A percentile compares a stretch with the other conserved stretches of the same genome.
These are phyloP conservation scores for Onchidella celtica DNA, from an alignment of 2,888 invertebrate genomes.

Conservation along the genomic window DNA sequence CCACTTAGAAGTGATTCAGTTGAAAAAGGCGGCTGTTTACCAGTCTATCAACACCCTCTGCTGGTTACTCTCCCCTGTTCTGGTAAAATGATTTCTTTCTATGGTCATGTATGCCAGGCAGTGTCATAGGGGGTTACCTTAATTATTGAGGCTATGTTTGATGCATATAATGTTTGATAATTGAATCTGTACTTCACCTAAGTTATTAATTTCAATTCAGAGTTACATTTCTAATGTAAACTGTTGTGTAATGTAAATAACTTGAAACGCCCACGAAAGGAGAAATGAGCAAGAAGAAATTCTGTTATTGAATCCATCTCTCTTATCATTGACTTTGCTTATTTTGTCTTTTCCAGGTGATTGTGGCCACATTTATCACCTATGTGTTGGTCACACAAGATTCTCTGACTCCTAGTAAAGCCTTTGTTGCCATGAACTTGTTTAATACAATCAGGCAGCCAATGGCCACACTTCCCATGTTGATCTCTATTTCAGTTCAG, in stretches of 20 bases:
- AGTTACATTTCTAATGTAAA: too few relatives aligned
- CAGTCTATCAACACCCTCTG: conserved; percentile 89
- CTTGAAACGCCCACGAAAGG: too few relatives aligned
- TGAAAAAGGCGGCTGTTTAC: conserved; percentile 90
- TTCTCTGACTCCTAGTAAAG: conserved; percentile 85
- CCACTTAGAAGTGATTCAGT: conserved; percentile 90
- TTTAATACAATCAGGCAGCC: conserved; percentile 75
- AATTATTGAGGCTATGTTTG: too few relatives aligned
- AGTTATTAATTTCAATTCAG: too few relatives aligned
- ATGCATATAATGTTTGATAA: too few relatives aligned
- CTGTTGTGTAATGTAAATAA: too few relatives aligned
- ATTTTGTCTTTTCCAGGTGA: conserved; percentile 60
- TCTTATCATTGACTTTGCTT: background rate
- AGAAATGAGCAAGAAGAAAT: too few relatives aligned
- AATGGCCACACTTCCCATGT: conserved; percentile 84
- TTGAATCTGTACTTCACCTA: too few relatives aligned
- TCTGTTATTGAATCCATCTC: too few relatives aligned
- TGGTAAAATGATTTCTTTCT: conserved; percentile 84
- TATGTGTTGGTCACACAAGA: conserved; percentile 72
- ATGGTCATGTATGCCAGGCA: too few relatives aligned
- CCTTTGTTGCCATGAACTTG: conserved; percentile 79
- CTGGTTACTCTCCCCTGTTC: conserved; percentile 95
- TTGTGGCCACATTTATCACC: conserved; percentile 72
- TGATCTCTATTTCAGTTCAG: conserved; percentile 83
- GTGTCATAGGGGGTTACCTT: too few relatives aligned